phyloP scores from a whole-genome alignment of 2,113 vertebrate species.

The Colaptes auratus region DNA sequence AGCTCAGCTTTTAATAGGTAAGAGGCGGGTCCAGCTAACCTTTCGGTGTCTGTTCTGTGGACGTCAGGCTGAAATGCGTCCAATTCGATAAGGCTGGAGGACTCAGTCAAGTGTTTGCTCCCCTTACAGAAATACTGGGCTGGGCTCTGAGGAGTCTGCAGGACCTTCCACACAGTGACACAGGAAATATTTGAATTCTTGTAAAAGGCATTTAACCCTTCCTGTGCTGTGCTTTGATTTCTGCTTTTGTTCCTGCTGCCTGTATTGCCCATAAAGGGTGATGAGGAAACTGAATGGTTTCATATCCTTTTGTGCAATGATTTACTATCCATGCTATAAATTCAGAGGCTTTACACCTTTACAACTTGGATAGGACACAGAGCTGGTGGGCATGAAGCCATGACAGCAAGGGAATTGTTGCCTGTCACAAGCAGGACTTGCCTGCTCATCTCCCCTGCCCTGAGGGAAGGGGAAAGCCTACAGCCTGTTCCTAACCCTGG shows the following conservation, averaged over 20 bases:
- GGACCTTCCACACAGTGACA: background rate
- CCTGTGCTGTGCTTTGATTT: background rate
- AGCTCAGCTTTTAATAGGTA: background rate
- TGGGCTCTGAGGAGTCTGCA: background rate
- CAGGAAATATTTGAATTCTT: background rate
- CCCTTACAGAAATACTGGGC: background rate
- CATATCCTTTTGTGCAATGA: background rate
- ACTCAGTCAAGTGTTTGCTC: background rate
- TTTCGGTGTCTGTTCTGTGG: background rate
- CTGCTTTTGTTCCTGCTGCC: background rate
- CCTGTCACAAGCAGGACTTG: accelerated
- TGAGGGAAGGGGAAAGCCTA: background rate
- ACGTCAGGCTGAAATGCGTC: background rate
- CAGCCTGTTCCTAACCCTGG: accelerated
- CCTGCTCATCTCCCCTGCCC: background rate
- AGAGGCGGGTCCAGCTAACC: background rate
- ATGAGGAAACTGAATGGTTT: background rate
- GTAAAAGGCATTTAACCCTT: background rate
- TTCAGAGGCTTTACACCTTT: background rate
- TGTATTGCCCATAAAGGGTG: background rate
- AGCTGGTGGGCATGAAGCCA: background rate
- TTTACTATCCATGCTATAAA: background rate
- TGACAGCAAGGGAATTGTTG: background rate
- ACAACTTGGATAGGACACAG: background rate
- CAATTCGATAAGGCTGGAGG: background rate